Base-by-base conservation (phyloP, 2,888 invertebrate species). In the Argyresthia goedartella region DNA sequence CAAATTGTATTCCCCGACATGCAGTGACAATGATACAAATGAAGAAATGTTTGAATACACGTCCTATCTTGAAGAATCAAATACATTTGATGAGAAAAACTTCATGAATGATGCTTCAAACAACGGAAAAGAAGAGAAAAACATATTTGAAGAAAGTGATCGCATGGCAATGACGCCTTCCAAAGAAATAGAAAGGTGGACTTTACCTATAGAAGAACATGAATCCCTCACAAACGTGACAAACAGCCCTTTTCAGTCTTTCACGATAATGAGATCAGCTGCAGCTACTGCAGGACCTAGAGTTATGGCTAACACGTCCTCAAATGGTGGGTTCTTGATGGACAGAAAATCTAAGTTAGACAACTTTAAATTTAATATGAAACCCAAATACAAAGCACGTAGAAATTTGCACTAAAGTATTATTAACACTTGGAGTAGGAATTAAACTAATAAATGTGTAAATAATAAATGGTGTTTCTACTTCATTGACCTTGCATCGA, bases 161-260 rank as follows among this genome's bases (percentile, higher is more conserved):
- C 51, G 58, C 41, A 46, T 58, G 11, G 52, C 63, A 50, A 55
- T 66, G 55, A 65, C 63, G 1, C 64, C 69, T 11, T 61, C 62
- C 25, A 67, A 63, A 47, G 71, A 75, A 64, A 65, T 73, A 50
- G 78, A 81, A 64, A 76, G 73, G 4, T 78, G 76, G 76, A 66
- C 62, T 41, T 60, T 77, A 50, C 60, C 67, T 7, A 57, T 55
- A 55, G 65, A 71, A 39, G 63, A 69, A 35, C 10, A 43, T 13
- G 16, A 50, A 25, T 25, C 25, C 6, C 6, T 25, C 6, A 25
- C 25, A 25, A 25, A 25, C 25, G 25, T 13, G 13, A 9, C 15
- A 14, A 71, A 63, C 25, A 25, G 25, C 25, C 25, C 25, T 25
- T 25, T 25, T 25, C 25, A 25, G 25, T 25, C 6, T 2, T 25